Evolutionary conservation across 2,888 invertebrate species (phyloP), one percentile per base, ranked within the genome.

Genomic region (Dryomyza anilis): DNA sequence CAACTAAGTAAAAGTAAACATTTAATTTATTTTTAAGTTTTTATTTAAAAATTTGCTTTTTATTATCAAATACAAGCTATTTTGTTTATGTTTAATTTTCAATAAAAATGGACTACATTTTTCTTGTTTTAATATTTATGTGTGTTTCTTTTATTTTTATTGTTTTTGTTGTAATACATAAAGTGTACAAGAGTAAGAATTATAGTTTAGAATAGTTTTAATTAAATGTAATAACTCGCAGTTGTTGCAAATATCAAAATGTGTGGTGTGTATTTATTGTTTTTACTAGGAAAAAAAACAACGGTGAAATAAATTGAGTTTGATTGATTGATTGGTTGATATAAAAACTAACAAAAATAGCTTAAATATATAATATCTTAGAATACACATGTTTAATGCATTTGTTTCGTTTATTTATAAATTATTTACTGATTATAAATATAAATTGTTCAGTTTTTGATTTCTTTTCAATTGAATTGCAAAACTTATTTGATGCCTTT

Each of bases 71-170:
- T 52, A 53, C 53, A 60, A 60, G 52, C 60, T 36, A 52, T 27
- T 52, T 27, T 60, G 21, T 25, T 60, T 19, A 16, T 33, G 16
- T 50, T 59, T 33, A 43, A 56, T n/a, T 43, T 21, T 23, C 19
- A 52, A 61, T 52, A 53, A 19, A 61, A 61, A 61, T 61, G 61
- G 53, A 52, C 29, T 61, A 43, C 43, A 43, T n/a, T n/a, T n/a
- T n/a, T 53, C 19, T 53, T 60, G 50, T 60, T 60, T 33, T 43
- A 29, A 29, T 16, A 25, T 16, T 59, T 46, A 48, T 59, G 2
- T 56, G 16, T 56, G 27, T 14, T 16, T 21, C 14, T 21, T 36
- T n/a, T 52, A 52, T 25, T 55, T 16, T 55, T 33, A 21, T 53
- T n/a, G 33, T 36, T 33, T 19, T 16, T 59, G 46, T 52, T 61